These are phyloP conservation scores for Sitobion miscanthi DNA, from an alignment of 1,140 invertebrate genomes.

Conservation along the genomic window DNA sequence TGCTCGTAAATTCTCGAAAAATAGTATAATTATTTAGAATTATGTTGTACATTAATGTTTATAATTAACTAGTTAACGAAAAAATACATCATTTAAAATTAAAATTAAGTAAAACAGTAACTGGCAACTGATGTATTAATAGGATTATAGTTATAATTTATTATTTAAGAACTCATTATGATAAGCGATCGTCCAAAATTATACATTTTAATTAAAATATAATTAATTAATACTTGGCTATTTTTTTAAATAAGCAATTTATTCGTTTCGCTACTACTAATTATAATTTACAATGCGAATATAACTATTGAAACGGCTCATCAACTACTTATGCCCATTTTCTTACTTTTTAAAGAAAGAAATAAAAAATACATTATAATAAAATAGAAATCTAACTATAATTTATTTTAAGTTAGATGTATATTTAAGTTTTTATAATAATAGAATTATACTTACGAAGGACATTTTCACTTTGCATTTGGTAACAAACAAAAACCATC, in stretches of 20 bases:
- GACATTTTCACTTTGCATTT: slow-evolving; percentile 73
- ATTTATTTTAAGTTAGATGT: neutral
- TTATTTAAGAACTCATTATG: neutral
- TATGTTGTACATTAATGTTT: neutral
- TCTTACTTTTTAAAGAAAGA: neutral
- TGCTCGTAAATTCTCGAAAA: neutral
- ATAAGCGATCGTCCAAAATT: neutral
- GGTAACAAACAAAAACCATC: slow-evolving; percentile 75
- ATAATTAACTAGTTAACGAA: neutral
- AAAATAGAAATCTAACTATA: neutral
- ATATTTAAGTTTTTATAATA: neutral
- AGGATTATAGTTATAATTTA: neutral
- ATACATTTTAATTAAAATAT: neutral
- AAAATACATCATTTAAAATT: neutral
- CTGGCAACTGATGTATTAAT: neutral
- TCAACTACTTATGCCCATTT: neutral
- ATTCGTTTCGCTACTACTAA: neutral
- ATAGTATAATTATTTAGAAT: neutral
- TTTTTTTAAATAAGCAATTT: neutral
- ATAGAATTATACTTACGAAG: slow-evolving; percentile 62
- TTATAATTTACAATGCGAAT: neutral
- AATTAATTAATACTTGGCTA: neutral
- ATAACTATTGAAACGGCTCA: neutral
- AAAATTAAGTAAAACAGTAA: no score
- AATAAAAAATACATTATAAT: neutral